Percentiles rank a stretch among this genome's conserved stretches.
These are phyloP conservation scores for Nephrotoma appendiculata DNA, from an alignment of 2,888 invertebrate genomes.

Conservation along the genomic window DNA sequence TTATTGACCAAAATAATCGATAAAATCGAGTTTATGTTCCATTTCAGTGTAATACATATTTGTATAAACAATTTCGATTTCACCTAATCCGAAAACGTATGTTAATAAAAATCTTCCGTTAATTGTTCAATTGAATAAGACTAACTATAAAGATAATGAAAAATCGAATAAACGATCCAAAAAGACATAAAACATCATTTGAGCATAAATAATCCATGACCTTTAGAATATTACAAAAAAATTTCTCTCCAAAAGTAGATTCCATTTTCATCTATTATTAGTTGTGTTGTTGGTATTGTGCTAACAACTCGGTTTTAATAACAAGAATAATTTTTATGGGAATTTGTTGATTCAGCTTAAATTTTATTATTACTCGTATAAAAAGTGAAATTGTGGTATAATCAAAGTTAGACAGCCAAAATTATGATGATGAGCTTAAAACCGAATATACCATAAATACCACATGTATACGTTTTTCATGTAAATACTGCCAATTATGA, in stretches of 20 bases:
- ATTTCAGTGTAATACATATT: too few relatives aligned
- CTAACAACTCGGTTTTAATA: background rate
- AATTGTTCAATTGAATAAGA: background rate
- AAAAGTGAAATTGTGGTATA: background rate
- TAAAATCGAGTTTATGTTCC: too few relatives aligned
- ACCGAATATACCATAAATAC: too few relatives aligned
- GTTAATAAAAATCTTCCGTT: background rate
- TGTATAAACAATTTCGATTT: background rate
- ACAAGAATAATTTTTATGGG: background rate
- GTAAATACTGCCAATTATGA: too few relatives aligned
- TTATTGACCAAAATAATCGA: too few relatives aligned
- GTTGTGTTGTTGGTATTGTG: background rate
- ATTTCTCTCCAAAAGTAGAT: background rate
- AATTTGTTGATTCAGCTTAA: too few relatives aligned
- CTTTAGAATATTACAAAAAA: background rate
- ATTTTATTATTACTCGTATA: background rate
- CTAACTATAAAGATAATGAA: background rate
- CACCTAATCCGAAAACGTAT: background rate
- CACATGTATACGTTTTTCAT: too few relatives aligned
- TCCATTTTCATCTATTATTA: background rate
- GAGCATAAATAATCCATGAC: background rate
- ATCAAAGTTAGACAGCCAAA: background rate
- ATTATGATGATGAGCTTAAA: too few relatives aligned
- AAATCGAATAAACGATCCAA: background rate
- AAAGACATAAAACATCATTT: background rate